Evolutionary conservation across 2,888 invertebrate species (phyloP), one percentile per base, ranked within the genome.

Genomic region (Branchellion lobata): DNA sequence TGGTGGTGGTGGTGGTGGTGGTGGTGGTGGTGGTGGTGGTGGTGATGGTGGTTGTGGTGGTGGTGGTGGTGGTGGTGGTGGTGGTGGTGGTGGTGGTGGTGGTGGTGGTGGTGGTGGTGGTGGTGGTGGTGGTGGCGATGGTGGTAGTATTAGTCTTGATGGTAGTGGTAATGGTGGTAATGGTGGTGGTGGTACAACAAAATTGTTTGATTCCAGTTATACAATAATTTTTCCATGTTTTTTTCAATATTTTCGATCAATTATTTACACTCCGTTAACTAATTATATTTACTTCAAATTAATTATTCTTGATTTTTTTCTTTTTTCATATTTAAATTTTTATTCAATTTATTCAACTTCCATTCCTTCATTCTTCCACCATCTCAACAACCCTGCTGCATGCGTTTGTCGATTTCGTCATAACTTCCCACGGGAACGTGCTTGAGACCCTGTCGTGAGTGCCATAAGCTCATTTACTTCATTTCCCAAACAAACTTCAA

Each of bases 361-460:
- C n/a, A n/a, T n/a, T n/a, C n/a, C n/a, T n/a, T n/a, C n/a, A n/a
- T n/a, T n/a, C n/a, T n/a, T n/a, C n/a, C 40, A 40, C 14, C 40
- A 40, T 40, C 40, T 8, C 8, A 5, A 40, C 65, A 69, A 87
- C 88, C 88, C 84, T 88, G 87, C 78, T 87, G 86, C 85, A 87
- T 88, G 83, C 87, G 83, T 80, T 85, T 85, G 79, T 87, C 87
- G 29, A 88, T 88, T 79, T 88, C 87, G 36, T 84, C 82, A 81
- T 87, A 88, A 81, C 87, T 87, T 0, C 88, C 88, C 0, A 88
- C 88, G 24, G 88, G 87, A 2, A 87, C 85, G 65, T 84, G 85
- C 81, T 87, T 88, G 36, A 88, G 83, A 47, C 85, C 85, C 80
- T 69, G 33, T 57, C 11, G n/a, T 57, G 61, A 57, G n/a, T 8